Evolutionary conservation across 2,113 vertebrate species (phyloP).

Genomic region (Gopherus flavomarginatus): DNA sequence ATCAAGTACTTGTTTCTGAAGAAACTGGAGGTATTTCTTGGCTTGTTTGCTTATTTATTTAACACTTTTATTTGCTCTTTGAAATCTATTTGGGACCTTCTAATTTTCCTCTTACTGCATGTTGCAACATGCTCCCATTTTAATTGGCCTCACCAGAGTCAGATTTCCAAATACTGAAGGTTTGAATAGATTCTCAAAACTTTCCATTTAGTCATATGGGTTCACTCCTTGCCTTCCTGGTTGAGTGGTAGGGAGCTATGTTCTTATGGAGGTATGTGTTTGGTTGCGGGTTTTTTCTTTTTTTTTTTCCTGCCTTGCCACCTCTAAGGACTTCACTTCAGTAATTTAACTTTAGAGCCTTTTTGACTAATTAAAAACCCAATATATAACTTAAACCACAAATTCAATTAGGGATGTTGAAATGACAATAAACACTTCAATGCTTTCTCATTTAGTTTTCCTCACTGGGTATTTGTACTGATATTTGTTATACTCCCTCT

Average conservation of each 20-base stretch:
- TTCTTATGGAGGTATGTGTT: background rate
- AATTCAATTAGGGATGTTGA: conserved; percentile 49
- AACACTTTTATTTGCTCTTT: background rate
- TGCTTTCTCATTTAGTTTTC: conserved; percentile 39
- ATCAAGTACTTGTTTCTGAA: background rate
- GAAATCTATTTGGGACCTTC: background rate
- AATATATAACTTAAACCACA: conserved; percentile 4
- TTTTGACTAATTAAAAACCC: conserved; percentile 26
- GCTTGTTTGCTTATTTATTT: background rate
- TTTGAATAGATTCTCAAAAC: background rate
- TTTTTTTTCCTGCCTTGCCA: background rate
- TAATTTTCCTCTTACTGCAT: background rate
- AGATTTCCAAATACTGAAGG: background rate
- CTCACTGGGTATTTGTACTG: background rate
- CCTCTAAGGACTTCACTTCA: background rate
- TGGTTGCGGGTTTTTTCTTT: background rate
- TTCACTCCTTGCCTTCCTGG: background rate
- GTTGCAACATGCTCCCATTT: background rate
- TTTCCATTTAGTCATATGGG: background rate
- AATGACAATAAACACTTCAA: conserved; percentile 31
- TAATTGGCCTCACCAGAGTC: background rate
- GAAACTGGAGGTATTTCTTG: background rate
- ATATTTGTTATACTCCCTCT: background rate
- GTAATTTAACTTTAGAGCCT: background rate
- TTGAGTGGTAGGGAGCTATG: background rate